Evolutionary conservation across 1,140 invertebrate species (phyloP), one percentile per base, ranked within the genome.

Genomic region (Dreissena polymorpha): DNA sequence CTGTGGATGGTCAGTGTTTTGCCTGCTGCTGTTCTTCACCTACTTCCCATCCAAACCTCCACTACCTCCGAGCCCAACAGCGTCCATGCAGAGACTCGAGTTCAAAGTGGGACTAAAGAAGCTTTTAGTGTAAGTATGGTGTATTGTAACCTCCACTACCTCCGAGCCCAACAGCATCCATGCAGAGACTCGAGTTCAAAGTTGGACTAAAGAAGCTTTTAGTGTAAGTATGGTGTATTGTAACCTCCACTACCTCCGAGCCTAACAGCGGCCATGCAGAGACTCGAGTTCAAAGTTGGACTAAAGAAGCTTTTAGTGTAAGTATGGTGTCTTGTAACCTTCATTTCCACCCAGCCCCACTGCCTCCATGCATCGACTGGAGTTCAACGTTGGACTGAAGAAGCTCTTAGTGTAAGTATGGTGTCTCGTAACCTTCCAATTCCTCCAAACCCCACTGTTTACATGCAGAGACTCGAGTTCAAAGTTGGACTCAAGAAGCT

Each of bases 1-100:
- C 75, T 83, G 63, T 74, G 86, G 84, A 12, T 74, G 65, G 50
- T 57, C 86, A 49, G 84, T 77, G 29, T 55, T 84, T n/a, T 55
- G 85, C n/a, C 84, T 88, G n/a, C 27, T 88, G n/a, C 39, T 84
- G 12, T 67, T 87, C n/a, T 72, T 88, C 18, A 60, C 87, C 14
- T 87, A 88, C 50, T 88, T 88, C 39, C 88, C 87, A 0, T 78
- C 83, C n/a, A 87, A 87, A 75, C 87, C 87, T 25, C 69, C 68
- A 25, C 49, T 68, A 29, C 88, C 88, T 60, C 88, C 88, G 14
- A 86, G 84, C 57, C n/a, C 82, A 14, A 85, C 88, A 16, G 88
- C 88, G 14, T 80, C 80, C 6, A 50, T 73, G 13, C 72, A 84
- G 50, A 80, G 88, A 64, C 75, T 86, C 1, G 68, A 86, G 21